phyloP scores from a whole-genome alignment of 2,113 vertebrate genomes.

The Lasiurus cinereus region DNA sequence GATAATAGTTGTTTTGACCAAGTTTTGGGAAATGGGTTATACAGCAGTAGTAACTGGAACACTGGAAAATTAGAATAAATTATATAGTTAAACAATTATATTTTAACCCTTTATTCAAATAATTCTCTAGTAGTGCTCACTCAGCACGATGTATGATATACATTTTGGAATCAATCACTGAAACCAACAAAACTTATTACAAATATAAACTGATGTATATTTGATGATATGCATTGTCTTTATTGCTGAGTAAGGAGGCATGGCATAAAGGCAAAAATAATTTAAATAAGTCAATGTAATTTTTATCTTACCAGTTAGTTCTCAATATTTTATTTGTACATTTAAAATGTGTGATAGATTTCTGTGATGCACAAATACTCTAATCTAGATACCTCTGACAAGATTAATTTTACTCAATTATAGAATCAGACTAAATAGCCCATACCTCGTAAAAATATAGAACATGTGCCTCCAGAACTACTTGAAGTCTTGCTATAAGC shows the following conservation, averaged over 20 bases:
- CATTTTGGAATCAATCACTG: background rate
- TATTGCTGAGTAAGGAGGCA: background rate
- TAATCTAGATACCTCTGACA: background rate
- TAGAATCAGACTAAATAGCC: background rate
- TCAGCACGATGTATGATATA: background rate
- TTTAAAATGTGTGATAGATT: background rate
- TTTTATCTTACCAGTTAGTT: constrained; percentile 7
- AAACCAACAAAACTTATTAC: background rate
- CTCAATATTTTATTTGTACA: background rate
- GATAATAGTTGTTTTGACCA: background rate
- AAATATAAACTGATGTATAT: background rate
- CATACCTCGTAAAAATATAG: background rate
- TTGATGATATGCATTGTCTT: background rate
- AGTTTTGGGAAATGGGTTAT: background rate
- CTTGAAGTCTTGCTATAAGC: background rate
- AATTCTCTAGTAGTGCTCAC: background rate
- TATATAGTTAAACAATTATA: background rate
- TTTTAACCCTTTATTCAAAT: background rate
- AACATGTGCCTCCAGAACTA: background rate
- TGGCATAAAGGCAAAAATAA: background rate
- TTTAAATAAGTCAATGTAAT: constrained; percentile 17
- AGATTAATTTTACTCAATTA: background rate
- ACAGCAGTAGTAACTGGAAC: background rate
- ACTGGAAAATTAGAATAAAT: constrained; percentile 3
- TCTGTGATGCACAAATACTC: background rate